These are phyloP conservation scores for Jaculus jaculus DNA, from an alignment of 2,113 vertebrate species.

Conservation along the genomic window DNA sequence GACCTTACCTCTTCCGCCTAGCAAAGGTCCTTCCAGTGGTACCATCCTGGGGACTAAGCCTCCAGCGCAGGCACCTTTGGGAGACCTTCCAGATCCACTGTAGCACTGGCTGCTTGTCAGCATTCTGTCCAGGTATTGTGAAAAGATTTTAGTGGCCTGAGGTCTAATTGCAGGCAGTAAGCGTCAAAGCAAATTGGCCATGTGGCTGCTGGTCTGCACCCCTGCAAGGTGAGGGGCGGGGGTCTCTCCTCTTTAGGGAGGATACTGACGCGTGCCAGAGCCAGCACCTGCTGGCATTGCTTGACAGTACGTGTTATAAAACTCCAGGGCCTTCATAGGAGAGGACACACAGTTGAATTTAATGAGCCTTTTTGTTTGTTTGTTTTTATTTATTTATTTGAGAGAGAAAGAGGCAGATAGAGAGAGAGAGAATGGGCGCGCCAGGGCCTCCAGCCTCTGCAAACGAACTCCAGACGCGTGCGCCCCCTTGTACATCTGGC, in stretches of 20 bases:
- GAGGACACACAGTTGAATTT: too few species aligned
- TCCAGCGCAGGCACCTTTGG: background rate
- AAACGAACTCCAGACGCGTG: too few species aligned
- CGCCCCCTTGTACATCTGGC: too few species aligned
- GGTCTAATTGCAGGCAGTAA: background rate
- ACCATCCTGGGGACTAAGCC: background rate
- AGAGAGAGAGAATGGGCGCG: too few species aligned
- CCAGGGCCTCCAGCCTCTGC: too few species aligned
- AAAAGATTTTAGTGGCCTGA: background rate
- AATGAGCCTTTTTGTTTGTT: too few species aligned
- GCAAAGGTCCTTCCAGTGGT: background rate
- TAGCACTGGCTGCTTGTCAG: background rate
- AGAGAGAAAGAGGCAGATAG: too few species aligned
- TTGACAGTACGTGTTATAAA: too few species aligned
- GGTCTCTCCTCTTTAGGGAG: rapidly evolving
- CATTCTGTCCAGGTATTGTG: background rate
- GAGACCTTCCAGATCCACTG: background rate
- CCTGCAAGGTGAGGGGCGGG: background rate
- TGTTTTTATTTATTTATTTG: too few species aligned
- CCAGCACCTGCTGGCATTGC: too few species aligned
- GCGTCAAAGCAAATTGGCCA: background rate
- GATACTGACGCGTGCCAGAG: too few species aligned
- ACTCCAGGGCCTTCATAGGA: too few species aligned
- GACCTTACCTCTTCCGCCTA: background rate
- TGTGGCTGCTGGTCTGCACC: background rate